Evolutionary conservation across 2,797 vertebrate species (phyloP).

Genomic region (Pitangus sulphuratus): DNA sequence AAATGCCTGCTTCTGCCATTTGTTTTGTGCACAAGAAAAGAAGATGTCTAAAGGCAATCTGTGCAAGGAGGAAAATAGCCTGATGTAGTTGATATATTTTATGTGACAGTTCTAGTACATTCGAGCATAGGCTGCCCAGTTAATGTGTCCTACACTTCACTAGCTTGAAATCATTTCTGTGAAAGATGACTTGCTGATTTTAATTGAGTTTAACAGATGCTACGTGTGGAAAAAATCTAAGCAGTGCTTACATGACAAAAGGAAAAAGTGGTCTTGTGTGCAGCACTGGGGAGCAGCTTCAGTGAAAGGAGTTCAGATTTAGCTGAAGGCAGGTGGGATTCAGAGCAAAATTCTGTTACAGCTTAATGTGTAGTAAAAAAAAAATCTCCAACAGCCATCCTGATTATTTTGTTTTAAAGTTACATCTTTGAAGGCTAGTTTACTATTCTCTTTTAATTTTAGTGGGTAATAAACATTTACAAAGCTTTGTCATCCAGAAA

Average conservation of each 20-base stretch:
- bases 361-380: neutral
- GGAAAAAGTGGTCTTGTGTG: conserved; percentile 37
- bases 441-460: neutral
- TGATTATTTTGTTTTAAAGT: neutral
- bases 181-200: conserved; percentile 69
- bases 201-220: conserved; percentile 61
- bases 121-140: conserved; percentile 55
- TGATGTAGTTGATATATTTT: conserved; percentile 55
- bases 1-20: conserved; percentile 30
- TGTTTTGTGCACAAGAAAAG: conserved; percentile 12
- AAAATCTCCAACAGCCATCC: neutral
- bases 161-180: conserved; percentile 73
- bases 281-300: neutral
- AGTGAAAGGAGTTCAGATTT: neutral
- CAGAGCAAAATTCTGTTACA: neutral
- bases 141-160: conserved; percentile 68
- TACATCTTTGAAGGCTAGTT: neutral
- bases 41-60: conserved; percentile 59
- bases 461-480: neutral
- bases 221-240: conserved; percentile 58
- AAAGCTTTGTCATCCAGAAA: neutral
- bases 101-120: conserved; percentile 71
- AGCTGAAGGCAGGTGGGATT: conserved; percentile 4
- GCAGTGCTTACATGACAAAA: conserved; percentile 48
- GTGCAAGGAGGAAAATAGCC: conserved; percentile 30